Base-by-base conservation (phyloP, 2,797 vertebrate species). In the Apodemus agrarius region DNA sequence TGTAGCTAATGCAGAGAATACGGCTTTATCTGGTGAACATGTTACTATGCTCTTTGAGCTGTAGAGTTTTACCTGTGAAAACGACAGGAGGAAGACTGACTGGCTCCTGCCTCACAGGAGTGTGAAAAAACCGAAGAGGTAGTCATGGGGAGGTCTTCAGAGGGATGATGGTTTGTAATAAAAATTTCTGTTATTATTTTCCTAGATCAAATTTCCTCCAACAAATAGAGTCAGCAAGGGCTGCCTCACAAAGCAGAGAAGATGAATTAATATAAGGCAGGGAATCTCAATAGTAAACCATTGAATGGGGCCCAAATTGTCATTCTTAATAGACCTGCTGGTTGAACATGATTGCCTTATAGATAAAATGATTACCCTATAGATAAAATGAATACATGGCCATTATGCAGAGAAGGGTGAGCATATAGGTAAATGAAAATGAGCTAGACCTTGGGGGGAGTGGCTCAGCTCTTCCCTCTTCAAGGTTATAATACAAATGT, bases 101-200 rank as follows among this genome's bases (percentile, higher is more conserved):
- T 92, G 88, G 89, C 95, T 95, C 78, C 89, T 94, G 92, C 97
- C 31, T 97, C 87, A 74, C 37, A 96, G 93, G 89, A 97, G 76
- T 95, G 89, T 93, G 92, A 85, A 61, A 26, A 81, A 95, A 78
- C 43, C 13, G 87, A 96, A 85, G 96, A 82, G 74, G 93, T 95
- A 93, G 94, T 89, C 52, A 54, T n/a, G 49, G 81, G 59, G 80
- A 80, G 67, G 83, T 95, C 89, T 97, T 97, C 61, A 59, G 19
- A 89, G 85, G 37, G 65, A 96, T 89, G 43, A 9, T 97, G 40
- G 96, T 98, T 97, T 95, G 86, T 97, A 94, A 97, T 88, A 97
- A 88, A 95, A 96, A 91, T 92, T 94, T 78, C 37, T 96, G 24
- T 94, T 90, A 79, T 91, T 96, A 76, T 93, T 97, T 63, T 95